phyloP scores from a whole-genome alignment of 2,888 invertebrate genomes.

The Chloromyia formosa region DNA sequence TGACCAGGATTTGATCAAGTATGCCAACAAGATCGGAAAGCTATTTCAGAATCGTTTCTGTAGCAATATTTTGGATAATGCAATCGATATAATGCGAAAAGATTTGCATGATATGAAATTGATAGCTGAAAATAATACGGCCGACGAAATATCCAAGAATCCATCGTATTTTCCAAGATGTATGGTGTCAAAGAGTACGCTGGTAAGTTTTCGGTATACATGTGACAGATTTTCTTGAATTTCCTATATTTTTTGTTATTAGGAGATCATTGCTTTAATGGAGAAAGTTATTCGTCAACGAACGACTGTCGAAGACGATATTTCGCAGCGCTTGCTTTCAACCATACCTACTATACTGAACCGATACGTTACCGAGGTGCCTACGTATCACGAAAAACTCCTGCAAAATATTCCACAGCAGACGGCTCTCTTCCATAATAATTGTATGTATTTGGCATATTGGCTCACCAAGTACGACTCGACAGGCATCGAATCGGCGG shows the following conservation, averaged over 20 bases:
- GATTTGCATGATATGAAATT: constrained; percentile 79
- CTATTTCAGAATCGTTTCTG: constrained; percentile 81
- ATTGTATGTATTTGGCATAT: constrained; percentile 88
- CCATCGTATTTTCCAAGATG: constrained; percentile 61
- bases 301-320: constrained; percentile 48
- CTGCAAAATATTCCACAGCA: constrained; percentile 88
- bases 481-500: constrained; percentile 68
- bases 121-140: constrained; percentile 65
- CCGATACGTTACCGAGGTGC: constrained; percentile 79
- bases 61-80: constrained; percentile 73
- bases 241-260: background rate
- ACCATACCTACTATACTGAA: constrained; percentile 79
- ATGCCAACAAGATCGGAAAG: constrained; percentile 77
- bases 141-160: constrained; percentile 56
- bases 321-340: constrained; percentile 73
- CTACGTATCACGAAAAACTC: constrained; percentile 80
- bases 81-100: constrained; percentile 78
- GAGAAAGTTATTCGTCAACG: constrained; percentile 59
- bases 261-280: constrained; percentile 60
- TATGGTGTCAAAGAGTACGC: constrained; percentile 62
- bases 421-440: constrained; percentile 87
- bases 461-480: constrained; percentile 72
- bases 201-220: constrained; percentile 57
- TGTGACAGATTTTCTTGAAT: constrained; percentile 21
- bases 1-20: constrained; percentile 71